Percentiles rank a stretch among this genome's conserved stretches.
Evolutionary conservation across 2,888 invertebrate genomes (phyloP).

Genomic region (Heteromyza rotundicornis): DNA sequence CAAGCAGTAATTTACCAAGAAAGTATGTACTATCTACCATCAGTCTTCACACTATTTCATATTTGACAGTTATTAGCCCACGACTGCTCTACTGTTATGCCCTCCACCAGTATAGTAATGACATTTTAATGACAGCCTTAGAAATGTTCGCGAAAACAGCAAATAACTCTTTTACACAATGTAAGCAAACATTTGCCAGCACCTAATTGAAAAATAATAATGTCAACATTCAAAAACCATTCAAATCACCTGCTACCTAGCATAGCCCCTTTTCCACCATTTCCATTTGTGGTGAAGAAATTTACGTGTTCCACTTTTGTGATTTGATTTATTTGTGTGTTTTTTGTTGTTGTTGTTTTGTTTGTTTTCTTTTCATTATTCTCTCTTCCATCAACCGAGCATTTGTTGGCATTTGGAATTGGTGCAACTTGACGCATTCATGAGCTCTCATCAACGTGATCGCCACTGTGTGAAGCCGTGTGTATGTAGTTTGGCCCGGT

Average conservation of each 20-base stretch:
- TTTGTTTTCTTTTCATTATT: not conserved
- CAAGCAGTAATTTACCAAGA: no score
- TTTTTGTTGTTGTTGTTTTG: no score
- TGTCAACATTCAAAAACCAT: slow-evolving; percentile 8
- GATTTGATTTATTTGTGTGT: no score
- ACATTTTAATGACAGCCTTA: slow-evolving; percentile 11
- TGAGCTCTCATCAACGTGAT: slow-evolving; percentile 5
- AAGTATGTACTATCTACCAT: no score
- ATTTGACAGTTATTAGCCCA: not conserved
- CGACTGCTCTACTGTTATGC: not conserved
- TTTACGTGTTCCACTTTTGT: slow-evolving; percentile 1
- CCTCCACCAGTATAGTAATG: not conserved
- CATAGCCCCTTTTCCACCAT: not conserved
- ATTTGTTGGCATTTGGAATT: no score
- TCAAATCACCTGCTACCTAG: not conserved
- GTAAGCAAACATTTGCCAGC: not conserved
- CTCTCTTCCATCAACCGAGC: not conserved
- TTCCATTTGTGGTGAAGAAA: no score
- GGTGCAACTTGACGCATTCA: not conserved
- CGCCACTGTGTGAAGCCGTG: not conserved
- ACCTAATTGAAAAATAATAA: slow-evolving; percentile 13
- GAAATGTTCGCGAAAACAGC: not conserved
- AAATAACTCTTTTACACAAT: slow-evolving; percentile 7
- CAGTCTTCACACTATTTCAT: no score
- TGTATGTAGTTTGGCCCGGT: not conserved